Conservation (phyloP, 2,797 vertebrate genomes). For the Pantherophis alleghaniensis region DNA sequence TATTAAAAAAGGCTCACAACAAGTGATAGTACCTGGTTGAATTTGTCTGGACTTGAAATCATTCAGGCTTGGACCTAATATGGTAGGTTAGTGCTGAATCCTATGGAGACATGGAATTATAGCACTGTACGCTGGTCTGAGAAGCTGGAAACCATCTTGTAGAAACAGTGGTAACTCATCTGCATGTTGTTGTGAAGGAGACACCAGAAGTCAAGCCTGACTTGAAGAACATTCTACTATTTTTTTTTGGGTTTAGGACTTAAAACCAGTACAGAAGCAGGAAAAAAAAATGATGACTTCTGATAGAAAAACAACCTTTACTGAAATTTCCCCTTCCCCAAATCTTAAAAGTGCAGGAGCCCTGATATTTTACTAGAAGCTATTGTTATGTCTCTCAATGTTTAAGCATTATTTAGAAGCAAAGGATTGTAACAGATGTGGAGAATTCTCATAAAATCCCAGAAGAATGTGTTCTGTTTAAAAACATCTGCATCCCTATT, state of each 20-base stretch:
- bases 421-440: neutral
- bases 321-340: neutral
- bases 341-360: neutral
- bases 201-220: neutral
- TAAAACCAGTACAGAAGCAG: neutral
- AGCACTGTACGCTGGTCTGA: neutral
- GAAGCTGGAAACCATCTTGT: neutral
- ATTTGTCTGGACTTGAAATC: neutral
- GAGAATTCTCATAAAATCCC: neutral
- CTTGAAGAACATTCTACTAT: neutral
- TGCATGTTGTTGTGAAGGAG: neutral
- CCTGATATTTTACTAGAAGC: neutral
- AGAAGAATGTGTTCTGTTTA: neutral
- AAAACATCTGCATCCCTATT: neutral
- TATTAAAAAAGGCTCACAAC: neutral
- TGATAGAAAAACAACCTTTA: neutral
- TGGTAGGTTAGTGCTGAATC: neutral
- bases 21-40: neutral
- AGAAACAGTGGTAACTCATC: neutral
- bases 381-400: neutral
- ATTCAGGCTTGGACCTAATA: neutral
- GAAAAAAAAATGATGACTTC: neutral
- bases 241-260: neutral
- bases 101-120: neutral
- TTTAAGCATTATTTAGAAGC: neutral